Evolutionary conservation across 1,140 invertebrate species (phyloP), one percentile per base, ranked within the genome.

Genomic region (Ips nitidus): DNA sequence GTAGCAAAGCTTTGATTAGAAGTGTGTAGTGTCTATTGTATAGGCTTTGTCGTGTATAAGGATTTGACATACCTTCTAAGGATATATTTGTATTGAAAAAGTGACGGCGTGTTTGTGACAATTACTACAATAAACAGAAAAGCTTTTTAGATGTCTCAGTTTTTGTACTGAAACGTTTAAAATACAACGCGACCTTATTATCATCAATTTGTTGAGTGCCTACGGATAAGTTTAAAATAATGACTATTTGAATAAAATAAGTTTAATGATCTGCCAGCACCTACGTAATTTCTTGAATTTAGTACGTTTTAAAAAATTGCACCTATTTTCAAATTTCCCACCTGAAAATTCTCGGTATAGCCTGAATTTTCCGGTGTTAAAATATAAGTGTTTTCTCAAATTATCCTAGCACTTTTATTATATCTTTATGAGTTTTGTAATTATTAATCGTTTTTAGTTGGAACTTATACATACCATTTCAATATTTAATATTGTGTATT

Each of bases 141-240:
- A 22, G 22, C 45, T 22, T 50, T 50, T 50, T 50, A 50, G 22
- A 8, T 50, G 7, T 50, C 45, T 6, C 45, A 50, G 45, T 50
- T 8, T 22, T 36, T 61, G 38, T 52, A 52, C 39, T 63, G 36
- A 63, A 63, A 63, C 38, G 53, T 63, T 52, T 38, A 4, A 63
- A 63, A 40, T 22, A 52, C 22, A 22, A 70, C 45, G 64, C 75
- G 75, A 22, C 22, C 22, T 22, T 76, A 75, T 76, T 74, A 74
- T 76, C 75, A 77, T 76, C 77, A 76, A 75, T 77, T 77, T 73
- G 76, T 77, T 78, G 76, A 78, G 77, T 78, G 77, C 76, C 76
- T 78, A 75, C 72, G 60, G 40, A 71, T 76, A 76, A 74, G 75
- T 74, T 69, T 74, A 75, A 64, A 66, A 74, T 61, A 69, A 66